These are phyloP conservation scores for Muntiacus muntjak DNA, from an alignment of 2,113 vertebrate species.

Conservation along the genomic window DNA sequence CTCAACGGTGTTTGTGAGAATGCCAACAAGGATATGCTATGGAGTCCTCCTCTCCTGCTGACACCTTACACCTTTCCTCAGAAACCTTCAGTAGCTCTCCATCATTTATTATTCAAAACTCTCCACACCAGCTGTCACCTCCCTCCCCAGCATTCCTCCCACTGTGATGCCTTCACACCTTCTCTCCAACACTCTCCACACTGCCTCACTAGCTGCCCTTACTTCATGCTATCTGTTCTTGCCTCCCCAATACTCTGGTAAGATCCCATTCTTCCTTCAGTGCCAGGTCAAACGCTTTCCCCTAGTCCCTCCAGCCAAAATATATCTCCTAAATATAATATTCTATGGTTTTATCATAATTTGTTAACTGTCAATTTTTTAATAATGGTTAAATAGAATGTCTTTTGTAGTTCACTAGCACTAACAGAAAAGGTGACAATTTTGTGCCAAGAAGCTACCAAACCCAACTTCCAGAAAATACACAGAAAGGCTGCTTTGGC, in stretches of 20 bases:
- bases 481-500: background rate
- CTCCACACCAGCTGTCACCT: background rate
- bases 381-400: background rate
- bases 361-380: background rate
- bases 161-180: background rate
- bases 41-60: background rate
- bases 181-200: background rate
- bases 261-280: background rate
- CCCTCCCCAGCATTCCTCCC: background rate
- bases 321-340: background rate
- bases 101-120: background rate
- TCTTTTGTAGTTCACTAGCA: background rate
- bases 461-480: background rate
- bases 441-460: background rate
- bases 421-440: background rate
- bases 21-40: background rate
- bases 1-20: no score
- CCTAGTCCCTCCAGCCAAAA: background rate
- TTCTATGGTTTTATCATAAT: background rate
- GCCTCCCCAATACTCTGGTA: background rate
- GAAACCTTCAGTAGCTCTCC: background rate
- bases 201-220: background rate
- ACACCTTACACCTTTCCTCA: background rate
- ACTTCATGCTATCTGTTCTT: background rate
- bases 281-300: background rate